Base-by-base conservation (phyloP, 2,113 vertebrate genomes). In the Zingel zingel region DNA sequence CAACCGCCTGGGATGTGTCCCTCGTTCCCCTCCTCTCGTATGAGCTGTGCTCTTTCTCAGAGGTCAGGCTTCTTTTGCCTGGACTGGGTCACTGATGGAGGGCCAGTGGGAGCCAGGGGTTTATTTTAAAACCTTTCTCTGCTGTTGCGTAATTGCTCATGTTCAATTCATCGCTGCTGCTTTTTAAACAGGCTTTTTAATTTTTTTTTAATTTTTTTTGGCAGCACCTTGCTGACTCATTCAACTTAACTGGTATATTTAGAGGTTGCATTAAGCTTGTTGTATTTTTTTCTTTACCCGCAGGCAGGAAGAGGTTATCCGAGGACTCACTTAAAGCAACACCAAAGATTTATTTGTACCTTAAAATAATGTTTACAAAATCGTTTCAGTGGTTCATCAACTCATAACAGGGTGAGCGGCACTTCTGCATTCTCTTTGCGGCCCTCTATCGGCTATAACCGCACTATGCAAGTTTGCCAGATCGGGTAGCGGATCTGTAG, bases 121-220 rank as follows among this genome's bases (percentile, higher is more conserved):
- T 79, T 84, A 84, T 89, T 92, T 83, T 87, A 81, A 91, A 82
- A 85, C 57, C 39, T 43, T 53, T 81, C 47, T 50, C 33, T 84
- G 62, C 65, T 80, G 59, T 86, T 92, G 67, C 50, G 2, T 87
- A 88, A 92, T 91, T 86, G 65, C 83, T 90, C 65, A 61, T 83
- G 74, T 84, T 90, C 77, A 79, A 86, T 89, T 87, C 48, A 83
- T 82, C 14, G 48, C 70, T 47, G 39, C 54, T 48, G 79, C n/a
- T 58, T 90, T 89, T 84, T 64, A 75, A 85, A 85, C 23, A 53
- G 81, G 12, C 39, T 71, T 82, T 57, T 74, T 77, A n/a, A n/a
- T 61, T 43, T 2, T 27, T 27, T 27, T 27, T n/a, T n/a, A n/a
- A n/a, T n/a, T 11, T 11, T 33, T 33, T 43, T 64, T 64, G 23